Conservation (phyloP, 2,888 invertebrate species). For the Drosophila limbata region DNA sequence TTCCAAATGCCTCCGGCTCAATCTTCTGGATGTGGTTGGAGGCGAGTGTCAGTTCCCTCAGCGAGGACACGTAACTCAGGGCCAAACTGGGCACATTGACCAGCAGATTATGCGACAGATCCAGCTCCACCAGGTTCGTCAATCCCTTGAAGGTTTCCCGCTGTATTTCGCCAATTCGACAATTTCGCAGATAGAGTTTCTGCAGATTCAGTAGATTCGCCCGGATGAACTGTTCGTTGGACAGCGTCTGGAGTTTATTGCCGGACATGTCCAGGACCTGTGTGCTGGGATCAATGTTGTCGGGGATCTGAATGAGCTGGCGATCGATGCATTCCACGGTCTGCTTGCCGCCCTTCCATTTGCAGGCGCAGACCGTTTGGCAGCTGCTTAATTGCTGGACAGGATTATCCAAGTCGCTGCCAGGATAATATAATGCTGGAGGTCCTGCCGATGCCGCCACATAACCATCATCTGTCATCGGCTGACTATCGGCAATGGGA, state of each 20-base stretch:
- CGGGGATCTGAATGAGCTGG: slow-evolving; percentile 93
- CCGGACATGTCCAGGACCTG: slow-evolving; percentile 96
- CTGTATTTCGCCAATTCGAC: slow-evolving; percentile 94
- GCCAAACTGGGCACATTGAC: slow-evolving; percentile 92
- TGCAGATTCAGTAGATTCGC: slow-evolving; percentile 94
- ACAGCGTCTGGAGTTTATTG: slow-evolving; percentile 93
- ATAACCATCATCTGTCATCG: slow-evolving; percentile 83
- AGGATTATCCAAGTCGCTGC: slow-evolving; percentile 54
- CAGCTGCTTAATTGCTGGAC: slow-evolving; percentile 81
- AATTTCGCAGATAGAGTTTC: slow-evolving; percentile 93
- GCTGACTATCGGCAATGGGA: slow-evolving; percentile 80
- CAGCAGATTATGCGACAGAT: slow-evolving; percentile 93
- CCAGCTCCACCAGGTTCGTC: slow-evolving; percentile 95
- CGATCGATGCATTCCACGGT: slow-evolving; percentile 96
- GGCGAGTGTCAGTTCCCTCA: slow-evolving; percentile 92
- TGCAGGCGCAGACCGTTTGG: slow-evolving; percentile 93
- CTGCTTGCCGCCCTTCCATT: slow-evolving; percentile 97
- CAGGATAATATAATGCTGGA: slow-evolving; percentile 25
- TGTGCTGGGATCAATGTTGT: slow-evolving; percentile 93
- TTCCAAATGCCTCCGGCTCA: slow-evolving; percentile 90
- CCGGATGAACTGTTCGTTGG: slow-evolving; percentile 92
- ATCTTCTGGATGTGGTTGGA: slow-evolving; percentile 94
- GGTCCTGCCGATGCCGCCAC: slow-evolving; percentile 49
- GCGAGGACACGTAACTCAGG: slow-evolving; percentile 91
- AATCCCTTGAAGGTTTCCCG: slow-evolving; percentile 93